These are phyloP conservation scores for Parasteatoda lunata DNA, from an alignment of 2,888 invertebrate genomes.

Conservation along the genomic window DNA sequence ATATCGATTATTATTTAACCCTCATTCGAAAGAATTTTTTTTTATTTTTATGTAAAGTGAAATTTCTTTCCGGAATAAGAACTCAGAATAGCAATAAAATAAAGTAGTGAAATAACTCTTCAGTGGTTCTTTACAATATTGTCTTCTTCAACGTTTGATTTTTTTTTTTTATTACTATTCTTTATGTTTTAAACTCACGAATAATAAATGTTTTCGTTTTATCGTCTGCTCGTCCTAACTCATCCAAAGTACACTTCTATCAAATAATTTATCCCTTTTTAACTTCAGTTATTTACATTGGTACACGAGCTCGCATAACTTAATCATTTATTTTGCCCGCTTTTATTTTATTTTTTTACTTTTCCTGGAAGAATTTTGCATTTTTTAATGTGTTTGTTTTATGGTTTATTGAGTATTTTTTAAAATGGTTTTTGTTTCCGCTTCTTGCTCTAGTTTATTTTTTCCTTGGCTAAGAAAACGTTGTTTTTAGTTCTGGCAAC, in stretches of 20 bases:
- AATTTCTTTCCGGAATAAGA: background rate
- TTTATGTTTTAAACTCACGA: background rate
- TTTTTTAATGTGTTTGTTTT: slow-evolving; percentile 5
- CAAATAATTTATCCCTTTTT: slow-evolving; percentile 2
- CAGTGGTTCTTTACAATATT: background rate
- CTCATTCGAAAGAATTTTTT: no score
- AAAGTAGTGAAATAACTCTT: slow-evolving; percentile 2
- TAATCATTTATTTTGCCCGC: background rate
- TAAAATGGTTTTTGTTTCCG: background rate
- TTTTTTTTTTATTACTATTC: background rate
- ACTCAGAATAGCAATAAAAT: slow-evolving; percentile 1
- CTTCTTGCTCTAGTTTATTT: background rate
- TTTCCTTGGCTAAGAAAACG: background rate
- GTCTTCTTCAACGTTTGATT: background rate
- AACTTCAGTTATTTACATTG: background rate
- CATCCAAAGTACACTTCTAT: background rate
- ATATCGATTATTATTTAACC: no score
- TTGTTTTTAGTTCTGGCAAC: background rate
- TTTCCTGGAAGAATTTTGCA: background rate
- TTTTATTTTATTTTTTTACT: background rate
- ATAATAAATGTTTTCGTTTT: background rate
- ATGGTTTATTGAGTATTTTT: slow-evolving; percentile 3
- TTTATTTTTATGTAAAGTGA: background rate
- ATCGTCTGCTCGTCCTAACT: slow-evolving; percentile 3
- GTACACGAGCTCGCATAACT: background rate